Conservation (phyloP, 2,113 vertebrate genomes). For the Misgurnus mizolepis region DNA sequence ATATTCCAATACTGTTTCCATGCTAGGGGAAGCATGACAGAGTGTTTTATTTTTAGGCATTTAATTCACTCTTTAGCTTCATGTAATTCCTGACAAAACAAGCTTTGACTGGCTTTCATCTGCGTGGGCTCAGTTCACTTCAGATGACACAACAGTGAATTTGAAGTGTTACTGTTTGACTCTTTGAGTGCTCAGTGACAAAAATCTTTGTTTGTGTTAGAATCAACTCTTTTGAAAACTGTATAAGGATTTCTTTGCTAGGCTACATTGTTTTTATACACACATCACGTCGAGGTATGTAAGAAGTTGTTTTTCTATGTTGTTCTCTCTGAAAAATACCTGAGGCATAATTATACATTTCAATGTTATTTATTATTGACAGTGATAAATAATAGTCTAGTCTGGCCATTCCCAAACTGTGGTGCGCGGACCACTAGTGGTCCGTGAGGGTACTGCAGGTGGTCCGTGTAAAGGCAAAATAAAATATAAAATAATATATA, state of each 20-base stretch:
- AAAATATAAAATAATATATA: too few relatives aligned
- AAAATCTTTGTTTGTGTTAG: neutral
- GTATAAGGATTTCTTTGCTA: too few relatives aligned
- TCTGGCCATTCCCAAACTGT: too few relatives aligned
- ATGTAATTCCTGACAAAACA: constrained; percentile 54
- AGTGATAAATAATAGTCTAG: neutral
- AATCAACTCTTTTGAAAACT: neutral
- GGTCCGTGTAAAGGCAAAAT: too few relatives aligned
- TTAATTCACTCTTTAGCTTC: constrained; percentile 43
- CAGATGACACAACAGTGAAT: neutral
- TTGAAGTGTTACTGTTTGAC: constrained; percentile 31
- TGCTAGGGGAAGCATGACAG: neutral
- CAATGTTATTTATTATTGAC: too few relatives aligned
- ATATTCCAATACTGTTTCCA: neutral
- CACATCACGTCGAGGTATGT: neutral
- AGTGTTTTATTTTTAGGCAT: constrained; percentile 14
- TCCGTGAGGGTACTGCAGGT: too few relatives aligned
- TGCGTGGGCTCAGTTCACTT: constrained; percentile 14
- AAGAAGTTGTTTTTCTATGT: too few relatives aligned
- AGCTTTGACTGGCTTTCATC: constrained; percentile 46
- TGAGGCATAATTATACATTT: too few relatives aligned
- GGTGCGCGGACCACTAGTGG: too few relatives aligned
- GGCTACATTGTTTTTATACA: too few relatives aligned
- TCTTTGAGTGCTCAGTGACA: neutral
- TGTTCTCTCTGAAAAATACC: too few relatives aligned